Evolutionary conservation across 1,140 invertebrate genomes (phyloP), one percentile per base, ranked within the genome.

Genomic region (Lordiphosa clarofinis): DNA sequence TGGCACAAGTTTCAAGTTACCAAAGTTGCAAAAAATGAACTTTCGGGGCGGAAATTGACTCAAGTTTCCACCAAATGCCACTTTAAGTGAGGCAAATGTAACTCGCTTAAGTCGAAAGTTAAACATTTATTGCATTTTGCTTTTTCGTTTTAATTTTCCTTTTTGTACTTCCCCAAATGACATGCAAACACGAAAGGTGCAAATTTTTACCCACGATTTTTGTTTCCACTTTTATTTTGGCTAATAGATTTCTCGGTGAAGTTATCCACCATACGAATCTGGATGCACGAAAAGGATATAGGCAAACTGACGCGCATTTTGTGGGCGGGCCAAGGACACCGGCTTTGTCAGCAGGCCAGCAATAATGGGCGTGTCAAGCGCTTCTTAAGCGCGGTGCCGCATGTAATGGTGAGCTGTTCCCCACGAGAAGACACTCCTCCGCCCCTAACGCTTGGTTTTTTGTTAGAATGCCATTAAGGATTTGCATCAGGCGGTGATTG

Each of bases 261-360:
- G 76, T 93, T 94, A 33, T 94, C 96, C 38, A 96, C 96, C 73
- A 96, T 97, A 60, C 91, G 95, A 58, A 96, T 96, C 90, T 97
- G 96, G 96, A 96, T 97, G 62, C 95, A 97, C 86, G 96, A 97
- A 86, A 92, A 94, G 82, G 95, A 97, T 88, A 91, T 97, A 76
- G 92, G 92, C 12, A 94, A 94, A 73, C 89, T 97, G 40, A 94
- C 96, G 81, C 93, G 94, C 74, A 94, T 97, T 1, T 90, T 98
- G 8, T 96, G 96, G 94, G 94, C 96, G 72, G 96, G 96, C 0
- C 94, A 96, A 74, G 96, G 96, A 6, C 90, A 93, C 39, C 93
- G 94, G 58, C 90, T 97, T 3, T 91, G 94, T 43, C 92, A 93
- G 59, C 95, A 97, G 87, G 95, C 95, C 2, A 95, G 94, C 87